Base-by-base conservation (phyloP, 2,797 vertebrate species). In the Coregonus suidteri region DNA sequence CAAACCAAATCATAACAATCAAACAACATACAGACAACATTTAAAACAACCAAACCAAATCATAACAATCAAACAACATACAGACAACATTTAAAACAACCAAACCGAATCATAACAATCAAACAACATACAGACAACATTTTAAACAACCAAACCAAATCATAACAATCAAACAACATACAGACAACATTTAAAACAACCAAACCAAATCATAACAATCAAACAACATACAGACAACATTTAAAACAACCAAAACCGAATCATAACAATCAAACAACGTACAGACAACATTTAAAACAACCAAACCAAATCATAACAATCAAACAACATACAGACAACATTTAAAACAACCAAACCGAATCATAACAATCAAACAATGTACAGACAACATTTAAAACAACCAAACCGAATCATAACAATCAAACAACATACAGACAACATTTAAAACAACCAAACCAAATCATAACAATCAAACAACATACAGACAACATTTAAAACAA, bases 351-450 rank as follows among this genome's bases (percentile, higher is more conserved):
- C 62, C 16, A 79, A 31, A 34, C 52, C 13, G 1, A 25, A 25
- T 25, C 25, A 67, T 35, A 70, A 82, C 56, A 80, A 75, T 83
- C 56, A 71, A 53, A 84, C 79, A 72, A 67, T 66, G 72, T 73
- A 77, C 56, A 66, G 31, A 47, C 66, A 66, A 75, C 51, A 82
- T 71, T 75, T 71, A 85, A 86, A 68, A 85, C 78, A 83, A 25
- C 62, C 14, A 79, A 31, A 37, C 52, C 13, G 78, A 31, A 37
- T 41, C 13, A 67, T 35, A 70, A 82, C 56, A 80, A 75, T 83
- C 56, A 71, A 53, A 37, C 2, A 25, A 52, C 25, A 25, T 25
- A 25, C 64, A 76, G 41, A 66, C 37, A 54, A 53, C 71, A 14
- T 51, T 6, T 25, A 25, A 9, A 47, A 47, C 41, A 47, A 47